Evolutionary conservation across 2,113 vertebrate species (phyloP), one percentile per base, ranked within the genome.

Genomic region (Fregata magnificens): DNA sequence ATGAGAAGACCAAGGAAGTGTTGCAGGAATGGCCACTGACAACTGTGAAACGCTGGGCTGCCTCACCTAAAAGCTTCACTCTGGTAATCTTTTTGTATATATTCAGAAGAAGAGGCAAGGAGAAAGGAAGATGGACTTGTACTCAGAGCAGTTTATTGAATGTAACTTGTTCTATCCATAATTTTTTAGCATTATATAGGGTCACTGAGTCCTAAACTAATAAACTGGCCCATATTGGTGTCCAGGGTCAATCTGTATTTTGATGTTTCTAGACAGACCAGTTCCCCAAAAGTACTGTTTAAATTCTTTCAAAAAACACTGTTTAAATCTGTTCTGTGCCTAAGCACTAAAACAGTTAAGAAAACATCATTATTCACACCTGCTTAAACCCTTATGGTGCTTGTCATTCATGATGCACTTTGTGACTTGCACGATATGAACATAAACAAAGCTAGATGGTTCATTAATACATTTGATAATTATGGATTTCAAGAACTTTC

Each of bases 1-100:
- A 99, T 28, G 99, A 99, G 98, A 99, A 99, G 98, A 99, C 99
- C 65, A 99, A 99, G 98, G 99, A 99, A 6, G 99, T 99, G 97
- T 95, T 99, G 87, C 99, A 99, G 98, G 99, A 99, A 74, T 99
- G 99, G 99, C 99, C 99, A 0, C 99, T 99, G 80, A 99, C 99
- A 50, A 99, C 99, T 0, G 99, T 99, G 93, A 99, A 99, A 98
- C 99, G 99, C 98, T 99, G 99, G 99, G 99, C 99, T 13, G 99
- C 99, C 49, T 99, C 99, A 2, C 99, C 99, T 26, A 99, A 99
- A 97, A 99, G 99, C 97, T 99, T 99, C 97, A 99, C 99, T 21
- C 98, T 99, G 99, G 99, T 99, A 99, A 92, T 38, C 42, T 29
- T 34, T 26, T 42, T 19, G 7, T 36, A 10, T 26, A 2, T 21